Base-by-base conservation (phyloP, 2,797 vertebrate species). In the Psittacula derbiana region DNA sequence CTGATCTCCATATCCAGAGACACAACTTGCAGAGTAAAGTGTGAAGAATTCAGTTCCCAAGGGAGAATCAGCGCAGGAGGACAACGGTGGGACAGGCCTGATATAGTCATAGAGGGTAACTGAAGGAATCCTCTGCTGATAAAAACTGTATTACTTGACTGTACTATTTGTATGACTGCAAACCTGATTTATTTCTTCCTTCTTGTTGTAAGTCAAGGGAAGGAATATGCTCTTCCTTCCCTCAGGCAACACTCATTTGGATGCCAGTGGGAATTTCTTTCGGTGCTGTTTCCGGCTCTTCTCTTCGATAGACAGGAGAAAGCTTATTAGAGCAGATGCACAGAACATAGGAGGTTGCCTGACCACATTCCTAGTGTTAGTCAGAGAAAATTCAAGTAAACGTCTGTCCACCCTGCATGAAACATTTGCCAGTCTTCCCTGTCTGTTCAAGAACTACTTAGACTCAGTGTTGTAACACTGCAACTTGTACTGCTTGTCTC, bases 251-350 rank as follows among this genome's bases (percentile, higher is more conserved):
- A 40, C 12, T 93, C 80, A 88, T 93, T 92, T 92, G 70, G 79
- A 96, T 90, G 87, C 91, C 93, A 96, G 87, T 18, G 58, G 91
- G 92, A 92, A 95, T 94, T 91, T 88, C 87, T 93, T 81, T 69
- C 79, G 76, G 57, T 86, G 91, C 43, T 80, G 82, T 90, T 93
- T 73, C 76, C 93, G 53, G 80, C 82, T 94, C 73, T 65, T 82
- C 57, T 62, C 50, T 79, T 88, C 6, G 0, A 70, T 65, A 94
- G 91, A 88, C 82, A 86, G 91, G n/a, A 90, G 61, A 87, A 33
- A 23, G 47, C 49, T 94, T 93, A 89, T 88, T 87, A 88, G 83
- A 93, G 38, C 87, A 92, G 93, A 93, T 91, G 86, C 78, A 80
- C 52, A 71, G 76, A 94, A 90, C 52, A 27, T 4, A 40, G 71